These are phyloP conservation scores for Hyles vespertilio DNA, from an alignment of 1,140 invertebrate species.

Conservation along the genomic window DNA sequence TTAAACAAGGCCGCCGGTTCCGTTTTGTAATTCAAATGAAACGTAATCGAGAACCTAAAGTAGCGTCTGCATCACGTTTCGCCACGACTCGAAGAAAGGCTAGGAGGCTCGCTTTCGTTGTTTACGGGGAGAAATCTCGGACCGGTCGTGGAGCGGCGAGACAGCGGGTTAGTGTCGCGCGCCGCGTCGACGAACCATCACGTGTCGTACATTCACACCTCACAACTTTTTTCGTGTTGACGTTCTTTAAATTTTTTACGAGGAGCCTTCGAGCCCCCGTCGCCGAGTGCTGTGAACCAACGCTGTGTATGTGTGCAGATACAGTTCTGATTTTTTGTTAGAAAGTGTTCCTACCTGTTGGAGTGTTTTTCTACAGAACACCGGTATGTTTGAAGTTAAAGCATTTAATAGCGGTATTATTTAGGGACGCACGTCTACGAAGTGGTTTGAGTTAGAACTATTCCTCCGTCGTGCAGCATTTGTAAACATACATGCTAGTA, in stretches of 20 bases:
- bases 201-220: conserved; percentile 16
- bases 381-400: conserved; percentile 46
- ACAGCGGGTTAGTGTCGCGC: conserved; percentile 45
- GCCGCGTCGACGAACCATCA: conserved; percentile 30
- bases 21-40: background rate
- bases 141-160: conserved; percentile 37
- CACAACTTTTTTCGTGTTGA: conserved; percentile 24
- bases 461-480: background rate
- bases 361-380: conserved; percentile 39
- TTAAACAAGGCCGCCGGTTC: conserved; percentile 3
- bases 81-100: conserved; percentile 63
- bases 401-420: conserved; percentile 43
- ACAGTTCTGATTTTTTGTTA: conserved; percentile 34
- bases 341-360: conserved; percentile 40
- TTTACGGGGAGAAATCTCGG: conserved; percentile 71
- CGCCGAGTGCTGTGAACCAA: conserved; percentile 29
- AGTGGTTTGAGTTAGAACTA: background rate
- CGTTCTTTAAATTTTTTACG: conserved; percentile 21
- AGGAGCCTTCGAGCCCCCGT: conserved; percentile 14
- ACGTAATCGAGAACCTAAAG: conserved; percentile 28
- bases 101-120: conserved; percentile 68
- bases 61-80: conserved; percentile 48
- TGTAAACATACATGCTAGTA: background rate
- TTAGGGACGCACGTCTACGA: conserved; percentile 31
- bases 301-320: conserved; percentile 26